Conservation (phyloP, 2,113 vertebrate genomes). For the Falco punctatus region DNA sequence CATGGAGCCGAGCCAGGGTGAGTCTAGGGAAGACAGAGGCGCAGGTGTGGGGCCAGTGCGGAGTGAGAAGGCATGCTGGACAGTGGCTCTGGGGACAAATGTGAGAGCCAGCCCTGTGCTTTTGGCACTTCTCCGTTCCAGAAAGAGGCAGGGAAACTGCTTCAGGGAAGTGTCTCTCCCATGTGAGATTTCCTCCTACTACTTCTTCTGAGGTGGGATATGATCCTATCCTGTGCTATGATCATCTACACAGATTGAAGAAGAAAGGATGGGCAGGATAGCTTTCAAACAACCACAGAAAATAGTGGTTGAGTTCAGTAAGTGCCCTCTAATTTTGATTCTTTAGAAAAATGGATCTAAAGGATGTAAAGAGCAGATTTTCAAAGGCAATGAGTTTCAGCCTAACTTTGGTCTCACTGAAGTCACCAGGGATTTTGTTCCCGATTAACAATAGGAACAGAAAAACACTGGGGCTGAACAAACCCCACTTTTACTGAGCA, state of each 20-base stretch:
- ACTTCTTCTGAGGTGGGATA: background rate
- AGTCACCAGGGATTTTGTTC: background rate
- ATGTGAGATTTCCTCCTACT: background rate
- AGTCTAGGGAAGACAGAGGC: background rate
- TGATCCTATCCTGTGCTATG: background rate
- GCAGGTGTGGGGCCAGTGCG: fast-evolving
- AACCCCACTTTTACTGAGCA: background rate
- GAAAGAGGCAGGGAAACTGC: background rate
- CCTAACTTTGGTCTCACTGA: background rate
- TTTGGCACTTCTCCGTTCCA: background rate
- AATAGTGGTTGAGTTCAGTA: background rate
- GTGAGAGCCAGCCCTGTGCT: fast-evolving
- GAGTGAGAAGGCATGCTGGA: background rate
- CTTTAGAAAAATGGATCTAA: background rate
- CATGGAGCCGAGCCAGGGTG: fast-evolving
- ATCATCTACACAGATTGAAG: background rate
- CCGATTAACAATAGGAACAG: background rate
- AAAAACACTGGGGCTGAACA: background rate
- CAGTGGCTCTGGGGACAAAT: background rate
- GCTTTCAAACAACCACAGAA: background rate
- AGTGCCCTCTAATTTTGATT: background rate
- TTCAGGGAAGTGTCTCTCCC: background rate
- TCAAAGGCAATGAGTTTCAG: background rate
- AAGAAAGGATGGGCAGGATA: background rate
- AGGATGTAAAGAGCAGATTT: background rate